These are phyloP conservation scores for Sabatieria punctata DNA, from an alignment of 2,888 invertebrate genomes.

Conservation along the genomic window DNA sequence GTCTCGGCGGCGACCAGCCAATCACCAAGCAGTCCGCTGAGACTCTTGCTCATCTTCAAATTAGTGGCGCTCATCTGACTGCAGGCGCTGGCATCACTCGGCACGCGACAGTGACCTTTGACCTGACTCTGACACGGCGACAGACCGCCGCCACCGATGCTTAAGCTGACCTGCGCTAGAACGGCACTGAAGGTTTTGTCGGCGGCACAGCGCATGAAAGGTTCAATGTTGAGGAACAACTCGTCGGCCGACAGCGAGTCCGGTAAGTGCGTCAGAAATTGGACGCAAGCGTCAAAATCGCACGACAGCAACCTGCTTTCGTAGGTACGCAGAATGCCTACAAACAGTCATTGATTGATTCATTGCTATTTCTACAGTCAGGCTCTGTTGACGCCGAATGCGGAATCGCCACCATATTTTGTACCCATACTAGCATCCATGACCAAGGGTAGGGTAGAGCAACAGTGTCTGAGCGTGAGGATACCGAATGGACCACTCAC, in stretches of 20 bases:
- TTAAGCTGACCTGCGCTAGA: not conserved
- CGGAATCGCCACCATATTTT: not conserved
- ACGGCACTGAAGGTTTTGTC: not conserved
- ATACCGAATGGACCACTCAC: too few relatives aligned
- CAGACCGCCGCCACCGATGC: not conserved
- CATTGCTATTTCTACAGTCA: not conserved
- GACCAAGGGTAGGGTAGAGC: not conserved
- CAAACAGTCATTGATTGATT: conserved; percentile 16
- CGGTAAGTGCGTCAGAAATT: conserved; percentile 67
- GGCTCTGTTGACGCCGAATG: not conserved
- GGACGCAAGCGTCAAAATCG: conserved; percentile 71
- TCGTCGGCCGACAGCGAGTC: conserved; percentile 46
- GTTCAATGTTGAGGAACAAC: conserved; percentile 55
- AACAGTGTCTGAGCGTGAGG: too few relatives aligned
- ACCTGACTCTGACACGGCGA: too few relatives aligned
- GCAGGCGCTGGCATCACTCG: not conserved
- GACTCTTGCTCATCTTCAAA: conserved; percentile 20
- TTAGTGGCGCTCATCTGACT: conserved; percentile 8
- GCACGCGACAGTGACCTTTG: not conserved
- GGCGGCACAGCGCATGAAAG: conserved; percentile 12
- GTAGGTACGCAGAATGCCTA: conserved; percentile 62
- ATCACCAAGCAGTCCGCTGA: conserved; percentile 19
- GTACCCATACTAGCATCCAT: not conserved
- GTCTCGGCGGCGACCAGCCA: not conserved
- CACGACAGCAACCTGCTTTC: conserved; percentile 56